These are phyloP conservation scores for Drosophila eohydei DNA, from an alignment of 2,888 invertebrate species.

Conservation along the genomic window DNA sequence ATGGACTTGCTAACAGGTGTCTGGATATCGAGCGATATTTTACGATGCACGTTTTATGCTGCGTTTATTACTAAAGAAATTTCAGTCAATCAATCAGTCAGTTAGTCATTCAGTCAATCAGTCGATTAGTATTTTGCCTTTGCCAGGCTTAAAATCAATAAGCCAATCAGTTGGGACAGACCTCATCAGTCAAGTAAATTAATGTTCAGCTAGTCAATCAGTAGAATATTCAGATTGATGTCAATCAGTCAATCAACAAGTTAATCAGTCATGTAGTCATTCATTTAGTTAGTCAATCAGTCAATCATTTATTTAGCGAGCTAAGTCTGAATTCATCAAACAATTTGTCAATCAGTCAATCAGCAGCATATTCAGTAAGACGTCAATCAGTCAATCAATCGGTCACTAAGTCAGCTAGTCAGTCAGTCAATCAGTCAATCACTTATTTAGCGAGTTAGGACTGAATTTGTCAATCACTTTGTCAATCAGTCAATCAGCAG, in stretches of 20 bases:
- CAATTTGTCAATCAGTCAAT: not conserved
- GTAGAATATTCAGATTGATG: not conserved
- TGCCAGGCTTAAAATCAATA: too few relatives aligned
- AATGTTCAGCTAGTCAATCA: not conserved
- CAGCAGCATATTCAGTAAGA: not conserved
- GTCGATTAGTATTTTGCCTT: not conserved
- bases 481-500: not conserved
- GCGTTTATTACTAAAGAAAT: not conserved
- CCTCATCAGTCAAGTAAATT: too few relatives aligned
- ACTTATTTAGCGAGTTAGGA: not conserved
- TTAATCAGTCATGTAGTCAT: not conserved
- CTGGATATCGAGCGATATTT: not conserved
- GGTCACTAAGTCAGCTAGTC: not conserved
- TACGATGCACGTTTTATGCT: not conserved
- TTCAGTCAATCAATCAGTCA: not conserved
- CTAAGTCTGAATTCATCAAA: too few relatives aligned
- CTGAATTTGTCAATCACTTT: not conserved
- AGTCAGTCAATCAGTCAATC: not conserved
- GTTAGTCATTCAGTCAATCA: not conserved
- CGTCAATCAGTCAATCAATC: not conserved
- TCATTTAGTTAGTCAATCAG: not conserved
- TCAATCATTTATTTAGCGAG: not conserved
- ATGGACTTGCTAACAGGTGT: conserved; percentile 3
- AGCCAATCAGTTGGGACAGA: too few relatives aligned
- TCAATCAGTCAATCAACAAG: not conserved